These are phyloP conservation scores for Corapipo altera DNA, from an alignment of 2,113 vertebrate species.

Conservation along the genomic window DNA sequence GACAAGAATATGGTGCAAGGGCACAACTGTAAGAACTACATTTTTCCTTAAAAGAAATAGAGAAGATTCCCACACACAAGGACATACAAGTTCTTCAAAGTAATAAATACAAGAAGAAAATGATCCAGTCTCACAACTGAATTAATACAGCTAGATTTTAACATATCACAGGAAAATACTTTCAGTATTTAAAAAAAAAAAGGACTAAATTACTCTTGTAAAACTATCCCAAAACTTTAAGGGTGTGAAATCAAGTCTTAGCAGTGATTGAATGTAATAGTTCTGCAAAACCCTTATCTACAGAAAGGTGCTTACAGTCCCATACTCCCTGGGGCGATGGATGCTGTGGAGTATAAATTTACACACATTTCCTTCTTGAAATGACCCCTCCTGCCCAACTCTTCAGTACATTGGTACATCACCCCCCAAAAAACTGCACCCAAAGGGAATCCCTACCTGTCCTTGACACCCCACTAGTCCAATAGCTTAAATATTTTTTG, in stretches of 20 bases:
- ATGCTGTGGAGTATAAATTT: neutral
- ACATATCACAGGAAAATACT: neutral
- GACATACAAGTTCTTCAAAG: conserved; percentile 38
- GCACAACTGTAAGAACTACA: neutral
- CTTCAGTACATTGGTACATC: neutral
- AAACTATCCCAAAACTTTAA: neutral
- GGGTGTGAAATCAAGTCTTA: neutral
- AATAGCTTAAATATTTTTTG: neutral
- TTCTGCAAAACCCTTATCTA: neutral
- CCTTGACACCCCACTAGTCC: neutral
- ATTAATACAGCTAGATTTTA: neutral
- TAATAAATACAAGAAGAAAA: conserved; percentile 50
- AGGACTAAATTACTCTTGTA: neutral
- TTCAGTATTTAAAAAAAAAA: neutral
- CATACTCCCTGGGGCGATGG: neutral
- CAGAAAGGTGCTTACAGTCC: neutral
- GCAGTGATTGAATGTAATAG: neutral
- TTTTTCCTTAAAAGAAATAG: conserved; percentile 5
- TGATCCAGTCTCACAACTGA: neutral
- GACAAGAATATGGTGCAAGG: neutral
- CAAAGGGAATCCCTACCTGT: neutral
- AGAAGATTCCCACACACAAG: neutral
- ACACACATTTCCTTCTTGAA: neutral
- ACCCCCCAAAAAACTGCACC: neutral
- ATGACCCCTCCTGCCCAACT: neutral